Base-by-base conservation (phyloP, 2,888 invertebrate species). In the Lysandra bellargus region DNA sequence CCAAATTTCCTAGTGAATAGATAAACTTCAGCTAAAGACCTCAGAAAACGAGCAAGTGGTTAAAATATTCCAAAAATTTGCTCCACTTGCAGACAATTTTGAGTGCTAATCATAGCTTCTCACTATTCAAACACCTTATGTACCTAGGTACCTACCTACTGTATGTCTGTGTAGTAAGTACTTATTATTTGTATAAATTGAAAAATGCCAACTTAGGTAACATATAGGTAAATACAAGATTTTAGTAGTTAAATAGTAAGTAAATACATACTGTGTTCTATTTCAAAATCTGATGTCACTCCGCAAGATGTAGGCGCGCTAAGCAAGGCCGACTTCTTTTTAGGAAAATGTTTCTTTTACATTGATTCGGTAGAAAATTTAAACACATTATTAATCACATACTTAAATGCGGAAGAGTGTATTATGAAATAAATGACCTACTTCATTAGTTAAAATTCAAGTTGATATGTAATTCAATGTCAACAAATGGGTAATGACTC, bases 231-330 rank as follows among this genome's bases (percentile, higher is more conserved):
- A 69, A 69, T 69, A 69, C 14, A 69, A 69, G 33, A 69, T 37
- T 69, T 12, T 69, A 69, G 69, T 33, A 33, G 33, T 14, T 69
- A 37, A 4, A 33, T 69, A 57, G 17, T 57, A 84, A 57, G 17
- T 57, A 84, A 85, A 84, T 85, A 87, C 33, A 85, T 87, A 84
- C 86, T 85, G 86, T 86, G 88, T 82, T 92, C 93, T 94, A 94
- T 94, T 92, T 93, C 90, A 88, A 92, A 90, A 87, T 89, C 87
- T 94, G 94, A 93, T 93, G 93, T 94, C 94, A 94, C 83, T 83
- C 80, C 81, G 77, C 79, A 82, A 80, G 80, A 81, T 89, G 90
- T 91, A 91, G 90, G 91, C 89, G 90, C 88, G 85, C 83, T 83
- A 83, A 83, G 83, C 92, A 91, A 92, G 91, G 92, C 89, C 92